Base-by-base conservation (phyloP, 1,140 invertebrate genomes). In the Drosophila rhopaloa region DNA sequence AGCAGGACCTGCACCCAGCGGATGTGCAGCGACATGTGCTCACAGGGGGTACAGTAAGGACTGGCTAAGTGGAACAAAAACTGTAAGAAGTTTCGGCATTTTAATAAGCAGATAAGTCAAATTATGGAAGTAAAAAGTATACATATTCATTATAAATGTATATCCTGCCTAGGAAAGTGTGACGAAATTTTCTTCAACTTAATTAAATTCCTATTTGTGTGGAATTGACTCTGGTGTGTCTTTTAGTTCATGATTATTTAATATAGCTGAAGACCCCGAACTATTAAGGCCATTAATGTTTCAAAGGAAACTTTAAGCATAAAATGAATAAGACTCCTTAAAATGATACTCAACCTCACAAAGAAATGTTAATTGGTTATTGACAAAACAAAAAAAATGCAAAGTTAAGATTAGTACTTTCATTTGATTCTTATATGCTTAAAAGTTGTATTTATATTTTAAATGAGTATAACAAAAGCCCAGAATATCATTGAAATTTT, bases 11-110 rank as follows among this genome's bases (percentile, higher is more conserved):
- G 58, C 76, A 74, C 24, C 76, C 58, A 70, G 63, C 50, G 81
- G 50, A 83, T 68, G 58, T 82, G 62, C 68, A 79, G 14, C 47
- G 41, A 48, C 48, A 72, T 46, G 13, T 59, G 19, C 41, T 63
- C 14, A 13, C 32, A 2, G 8, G 40, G 19, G 10, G 47, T 50
- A 79, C 59, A 60, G 79, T 62, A 43, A 19, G 14, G 41, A 4
- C 6, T 61, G n/a, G 5, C 62, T 68, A 83, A n/a, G 5, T 24
- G 24, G 24, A 24, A 24, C 24, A 24, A 24, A 24, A 24, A 24
- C 2, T 24, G 4, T 24, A 24, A 3, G 19, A 19, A 13, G 13
- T 24, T 47, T 5, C 44, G 2, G 1, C 1, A 5, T 24, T 24
- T 47, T 11, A n/a, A n/a, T 1, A 5, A 27, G 11, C 10, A 27